These are phyloP conservation scores for Orthochromis indermauri DNA, from an alignment of 2,113 vertebrate species.

Conservation along the genomic window DNA sequence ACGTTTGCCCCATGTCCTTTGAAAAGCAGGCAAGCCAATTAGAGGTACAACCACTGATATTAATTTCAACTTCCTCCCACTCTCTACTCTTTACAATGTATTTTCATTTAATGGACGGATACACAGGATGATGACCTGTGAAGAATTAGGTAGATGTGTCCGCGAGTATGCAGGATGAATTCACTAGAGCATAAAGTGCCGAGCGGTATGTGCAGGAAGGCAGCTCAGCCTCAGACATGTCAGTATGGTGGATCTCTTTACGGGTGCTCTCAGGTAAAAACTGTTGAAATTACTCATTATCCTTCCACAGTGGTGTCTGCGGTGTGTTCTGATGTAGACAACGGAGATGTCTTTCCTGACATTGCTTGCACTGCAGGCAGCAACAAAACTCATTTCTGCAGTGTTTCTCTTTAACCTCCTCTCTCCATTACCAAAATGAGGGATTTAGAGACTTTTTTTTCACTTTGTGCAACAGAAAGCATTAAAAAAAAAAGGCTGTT, in stretches of 20 bases:
- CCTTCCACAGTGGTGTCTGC: neutral
- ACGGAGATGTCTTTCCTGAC: neutral
- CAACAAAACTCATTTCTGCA: neutral
- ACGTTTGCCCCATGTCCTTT: constrained; percentile 31
- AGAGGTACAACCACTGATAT: constrained; percentile 56
- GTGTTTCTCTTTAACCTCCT: neutral
- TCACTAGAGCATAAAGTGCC: constrained; percentile 36
- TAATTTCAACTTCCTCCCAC: constrained; percentile 29
- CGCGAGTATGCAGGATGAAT: constrained; percentile 29
- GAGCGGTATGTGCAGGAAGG: neutral
- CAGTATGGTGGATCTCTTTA: constrained; percentile 32
- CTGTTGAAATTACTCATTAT: constrained; percentile 54
- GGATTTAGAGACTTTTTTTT: neutral
- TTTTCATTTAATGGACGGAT: constrained; percentile 57
- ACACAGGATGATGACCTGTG: constrained; percentile 47
- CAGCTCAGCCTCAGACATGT: constrained; percentile 3
- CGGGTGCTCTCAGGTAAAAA: constrained; percentile 43
- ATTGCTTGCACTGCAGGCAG: neutral
- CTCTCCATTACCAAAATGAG: neutral
- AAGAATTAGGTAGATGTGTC: constrained; percentile 30
- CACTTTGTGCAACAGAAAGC: neutral
- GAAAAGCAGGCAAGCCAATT: constrained; percentile 64
- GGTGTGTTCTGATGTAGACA: constrained; percentile 8
- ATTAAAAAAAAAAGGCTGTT: neutral
- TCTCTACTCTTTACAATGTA: neutral